phyloP scores from a whole-genome alignment of 2,888 invertebrate genomes.

The Chesias legatella region DNA sequence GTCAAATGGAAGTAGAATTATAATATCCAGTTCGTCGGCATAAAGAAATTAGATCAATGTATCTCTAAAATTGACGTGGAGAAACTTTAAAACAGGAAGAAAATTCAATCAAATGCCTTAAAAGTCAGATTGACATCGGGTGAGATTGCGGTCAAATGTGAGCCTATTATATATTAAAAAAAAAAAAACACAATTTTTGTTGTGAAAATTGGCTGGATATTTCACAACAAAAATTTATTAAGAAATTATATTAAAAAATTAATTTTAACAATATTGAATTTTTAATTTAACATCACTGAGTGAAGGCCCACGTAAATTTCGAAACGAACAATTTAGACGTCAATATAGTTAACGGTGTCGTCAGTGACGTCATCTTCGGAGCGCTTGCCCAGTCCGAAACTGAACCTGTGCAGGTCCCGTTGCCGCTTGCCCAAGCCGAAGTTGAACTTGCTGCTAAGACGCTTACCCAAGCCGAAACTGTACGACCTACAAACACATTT shows the following conservation, averaged over 20 bases:
- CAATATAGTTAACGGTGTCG: conserved; percentile 52
- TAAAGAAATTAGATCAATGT: conserved; percentile 32
- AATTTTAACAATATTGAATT: no score
- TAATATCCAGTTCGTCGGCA: conserved; percentile 44
- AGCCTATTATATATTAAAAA: no score
- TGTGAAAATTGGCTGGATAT: conserved; percentile 64
- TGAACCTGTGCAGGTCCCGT: conserved; percentile 72
- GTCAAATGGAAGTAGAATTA: background rate
- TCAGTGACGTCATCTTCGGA: conserved; percentile 52
- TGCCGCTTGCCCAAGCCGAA: conserved; percentile 80
- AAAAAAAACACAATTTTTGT: conserved; percentile 35
- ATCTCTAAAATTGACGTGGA: conserved; percentile 19
- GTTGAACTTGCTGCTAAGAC: conserved; percentile 73
- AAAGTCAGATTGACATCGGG: no score
- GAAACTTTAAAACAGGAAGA: conserved; percentile 31
- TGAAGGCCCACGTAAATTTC: conserved; percentile 39
- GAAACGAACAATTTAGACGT: conserved; percentile 49
- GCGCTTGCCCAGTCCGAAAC: conserved; percentile 80
- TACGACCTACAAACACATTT: conserved; percentile 42
- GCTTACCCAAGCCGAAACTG: conserved; percentile 81
- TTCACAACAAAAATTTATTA: conserved; percentile 49
- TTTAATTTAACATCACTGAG: conserved; percentile 3
- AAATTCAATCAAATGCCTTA: no score
- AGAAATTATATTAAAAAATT: background rate
- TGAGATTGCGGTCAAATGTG: no score